These are phyloP conservation scores for Idaea biselata DNA, from an alignment of 2,888 invertebrate species.

Conservation along the genomic window DNA sequence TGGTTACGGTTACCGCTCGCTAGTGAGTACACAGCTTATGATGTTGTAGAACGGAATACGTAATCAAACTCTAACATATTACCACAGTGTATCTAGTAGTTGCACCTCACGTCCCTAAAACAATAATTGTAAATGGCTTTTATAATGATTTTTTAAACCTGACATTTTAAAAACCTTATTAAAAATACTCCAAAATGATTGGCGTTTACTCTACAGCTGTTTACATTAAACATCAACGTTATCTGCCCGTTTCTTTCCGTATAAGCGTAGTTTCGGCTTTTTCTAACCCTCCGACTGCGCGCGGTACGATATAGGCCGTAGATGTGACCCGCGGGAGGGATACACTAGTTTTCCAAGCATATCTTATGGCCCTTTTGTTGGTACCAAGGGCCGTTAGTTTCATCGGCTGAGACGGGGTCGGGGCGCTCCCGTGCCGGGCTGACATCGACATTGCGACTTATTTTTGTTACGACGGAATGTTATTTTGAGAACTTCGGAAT, in stretches of 20 bases:
- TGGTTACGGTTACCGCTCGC: no score
- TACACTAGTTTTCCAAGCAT: conserved; percentile 80
- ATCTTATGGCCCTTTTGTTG: conserved; percentile 81
- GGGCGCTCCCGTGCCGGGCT: conserved; percentile 36
- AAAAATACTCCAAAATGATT: not conserved
- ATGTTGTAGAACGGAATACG: no score
- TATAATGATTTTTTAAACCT: no score
- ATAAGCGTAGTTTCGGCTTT: conserved; percentile 26
- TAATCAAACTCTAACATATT: no score
- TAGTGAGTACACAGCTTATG: no score
- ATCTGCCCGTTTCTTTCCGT: conserved; percentile 31
- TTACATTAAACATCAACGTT: conserved; percentile 22
- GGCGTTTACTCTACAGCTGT: not conserved
- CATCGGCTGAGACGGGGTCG: conserved; percentile 48
- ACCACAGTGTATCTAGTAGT: no score
- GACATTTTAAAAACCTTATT: no score
- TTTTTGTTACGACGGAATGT: conserved; percentile 15
- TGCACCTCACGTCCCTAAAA: no score
- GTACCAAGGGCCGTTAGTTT: conserved; percentile 78
- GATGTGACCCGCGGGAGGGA: conserved; percentile 62
- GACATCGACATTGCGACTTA: conserved; percentile 24
- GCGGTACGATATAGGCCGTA: conserved; percentile 36
- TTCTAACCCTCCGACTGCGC: conserved; percentile 42
- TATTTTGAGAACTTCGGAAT: conserved; percentile 12
- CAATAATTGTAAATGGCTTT: no score